A percentile compares a stretch with the other conserved stretches of the same genome.
These are phyloP conservation scores for Actias luna DNA, from an alignment of 2,888 invertebrate species.

Conservation along the genomic window DNA sequence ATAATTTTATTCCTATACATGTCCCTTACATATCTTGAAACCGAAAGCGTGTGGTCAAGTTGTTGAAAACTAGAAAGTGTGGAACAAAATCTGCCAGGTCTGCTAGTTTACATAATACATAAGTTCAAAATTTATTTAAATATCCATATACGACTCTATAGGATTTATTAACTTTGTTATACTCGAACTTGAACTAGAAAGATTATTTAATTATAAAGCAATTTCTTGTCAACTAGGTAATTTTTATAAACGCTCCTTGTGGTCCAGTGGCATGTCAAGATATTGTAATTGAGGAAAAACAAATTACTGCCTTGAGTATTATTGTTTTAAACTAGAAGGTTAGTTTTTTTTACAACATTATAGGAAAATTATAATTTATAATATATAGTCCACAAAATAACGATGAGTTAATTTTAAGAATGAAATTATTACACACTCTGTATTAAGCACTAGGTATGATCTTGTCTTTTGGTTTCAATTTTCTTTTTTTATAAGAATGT, in stretches of 20 bases:
- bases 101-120: too few species aligned
- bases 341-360: neutral
- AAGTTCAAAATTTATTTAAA: too few species aligned
- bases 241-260: neutral
- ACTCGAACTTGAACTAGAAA: neutral
- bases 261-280: neutral
- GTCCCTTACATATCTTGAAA: too few species aligned
- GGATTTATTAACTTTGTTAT: neutral
- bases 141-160: neutral
- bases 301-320: neutral
- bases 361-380: too few species aligned
- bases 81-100: too few species aligned
- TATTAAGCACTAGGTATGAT: too few species aligned
- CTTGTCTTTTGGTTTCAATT: too few species aligned
- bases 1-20: too few species aligned
- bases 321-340: neutral
- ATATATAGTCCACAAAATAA: neutral
- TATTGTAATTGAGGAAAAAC: constrained; percentile 1
- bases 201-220: neutral
- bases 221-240: neutral
- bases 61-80: too few species aligned
- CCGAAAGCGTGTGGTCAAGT: too few species aligned
- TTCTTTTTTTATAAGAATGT: too few species aligned
- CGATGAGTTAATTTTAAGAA: neutral
- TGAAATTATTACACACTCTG: neutral